Percentiles rank a stretch among this genome's conserved stretches.
phyloP scores from a whole-genome alignment of 2,113 vertebrate genomes.

The Chaetodon trifascialis region DNA sequence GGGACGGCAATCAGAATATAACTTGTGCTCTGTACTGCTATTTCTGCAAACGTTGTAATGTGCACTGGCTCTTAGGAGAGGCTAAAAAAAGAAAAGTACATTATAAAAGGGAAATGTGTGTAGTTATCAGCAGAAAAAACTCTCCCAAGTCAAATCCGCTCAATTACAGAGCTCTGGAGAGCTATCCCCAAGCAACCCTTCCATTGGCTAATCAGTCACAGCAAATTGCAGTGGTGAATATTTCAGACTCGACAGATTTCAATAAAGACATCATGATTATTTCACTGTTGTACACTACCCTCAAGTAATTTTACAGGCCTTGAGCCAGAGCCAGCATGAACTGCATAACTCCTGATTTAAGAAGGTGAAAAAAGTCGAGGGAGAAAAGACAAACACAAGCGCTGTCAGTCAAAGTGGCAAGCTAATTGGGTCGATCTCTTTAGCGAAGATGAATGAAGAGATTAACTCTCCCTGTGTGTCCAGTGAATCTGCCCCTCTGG shows the following conservation, averaged over 20 bases:
- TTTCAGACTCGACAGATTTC: constrained; percentile 73
- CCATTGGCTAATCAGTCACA: constrained; percentile 76
- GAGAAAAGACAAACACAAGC: constrained; percentile 66
- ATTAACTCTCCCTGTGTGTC: constrained; percentile 77
- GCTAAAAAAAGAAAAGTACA: constrained; percentile 64
- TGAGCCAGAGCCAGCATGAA: constrained; percentile 56
- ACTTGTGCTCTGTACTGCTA: constrained; percentile 56
- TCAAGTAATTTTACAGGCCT: constrained; percentile 45
- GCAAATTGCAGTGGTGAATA: constrained; percentile 72
- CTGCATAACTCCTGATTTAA: constrained; percentile 45
- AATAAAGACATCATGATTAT: constrained; percentile 77
- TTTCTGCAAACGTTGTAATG: constrained; percentile 49
- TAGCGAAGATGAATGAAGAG: constrained; percentile 81
- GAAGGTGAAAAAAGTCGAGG: constrained; percentile 4
- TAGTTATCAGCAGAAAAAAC: constrained; percentile 67
- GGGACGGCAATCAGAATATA: constrained; percentile 25
- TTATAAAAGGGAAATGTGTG: constrained; percentile 66
- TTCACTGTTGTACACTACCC: constrained; percentile 56
- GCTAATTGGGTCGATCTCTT: constrained; percentile 82
- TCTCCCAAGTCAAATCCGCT: constrained; percentile 73
- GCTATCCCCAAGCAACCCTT: constrained; percentile 70
- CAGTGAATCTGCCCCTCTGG: constrained; percentile 72
- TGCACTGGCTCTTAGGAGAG: constrained; percentile 40
- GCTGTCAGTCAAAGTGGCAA: constrained; percentile 73
- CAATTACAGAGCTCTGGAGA: constrained; percentile 75